These are phyloP conservation scores for Natator depressus DNA, from an alignment of 2,113 vertebrate genomes.

Conservation along the genomic window DNA sequence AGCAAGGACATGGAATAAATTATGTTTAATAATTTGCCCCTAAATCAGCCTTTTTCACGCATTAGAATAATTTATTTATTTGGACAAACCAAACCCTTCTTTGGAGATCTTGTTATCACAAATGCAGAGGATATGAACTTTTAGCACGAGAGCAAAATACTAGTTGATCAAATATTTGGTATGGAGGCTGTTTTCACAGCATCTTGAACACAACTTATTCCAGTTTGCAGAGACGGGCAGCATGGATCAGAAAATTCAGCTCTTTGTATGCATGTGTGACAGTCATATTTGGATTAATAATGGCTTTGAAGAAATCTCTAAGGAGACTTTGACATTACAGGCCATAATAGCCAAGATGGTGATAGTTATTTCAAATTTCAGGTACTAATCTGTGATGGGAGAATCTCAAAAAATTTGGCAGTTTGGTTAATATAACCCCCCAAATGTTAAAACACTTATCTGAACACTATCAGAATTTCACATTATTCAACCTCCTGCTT, in stretches of 20 bases:
- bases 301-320: slow-evolving; percentile 18
- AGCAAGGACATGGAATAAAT: slow-evolving; percentile 64
- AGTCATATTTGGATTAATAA: not conserved
- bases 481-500: not conserved
- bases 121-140: not conserved
- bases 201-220: slow-evolving; percentile 40
- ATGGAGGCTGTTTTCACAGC: slow-evolving; percentile 28
- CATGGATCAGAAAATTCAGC: slow-evolving; percentile 15
- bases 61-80: slow-evolving; percentile 63
- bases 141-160: slow-evolving; percentile 42
- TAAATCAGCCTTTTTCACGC: slow-evolving; percentile 52
- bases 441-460: not conserved
- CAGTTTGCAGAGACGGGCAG: slow-evolving; percentile 16
- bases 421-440: not conserved
- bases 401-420: not conserved
- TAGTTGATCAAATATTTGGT: slow-evolving; percentile 57
- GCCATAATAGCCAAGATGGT: not conserved
- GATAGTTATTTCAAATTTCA: not conserved
- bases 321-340: slow-evolving; percentile 14
- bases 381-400: not conserved
- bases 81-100: slow-evolving; percentile 49
- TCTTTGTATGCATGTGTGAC: not conserved
- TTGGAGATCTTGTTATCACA: slow-evolving; percentile 50
- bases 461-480: slow-evolving; percentile 4
- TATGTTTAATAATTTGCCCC: slow-evolving; percentile 54